phyloP scores from a whole-genome alignment of 2,113 vertebrate species.

The Ceyx cyanopectus region DNA sequence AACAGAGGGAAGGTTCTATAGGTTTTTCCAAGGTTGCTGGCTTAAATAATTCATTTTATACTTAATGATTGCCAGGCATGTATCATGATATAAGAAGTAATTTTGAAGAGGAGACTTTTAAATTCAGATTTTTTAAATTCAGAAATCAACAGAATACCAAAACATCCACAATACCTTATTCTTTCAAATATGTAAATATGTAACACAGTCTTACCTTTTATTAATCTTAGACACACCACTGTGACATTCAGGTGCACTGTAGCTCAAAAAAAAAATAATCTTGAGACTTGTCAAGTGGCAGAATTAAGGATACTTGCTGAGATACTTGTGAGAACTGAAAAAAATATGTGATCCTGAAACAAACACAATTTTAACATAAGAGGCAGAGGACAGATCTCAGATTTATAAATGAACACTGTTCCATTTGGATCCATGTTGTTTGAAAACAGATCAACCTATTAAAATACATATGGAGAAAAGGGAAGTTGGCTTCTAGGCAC shows the following conservation, averaged over 20 bases:
- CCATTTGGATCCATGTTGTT: neutral
- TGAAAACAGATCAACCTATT: neutral
- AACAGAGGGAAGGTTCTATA: neutral
- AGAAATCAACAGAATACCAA: neutral
- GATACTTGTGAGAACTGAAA: neutral
- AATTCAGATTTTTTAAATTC: neutral
- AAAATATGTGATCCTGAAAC: neutral
- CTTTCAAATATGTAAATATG: neutral
- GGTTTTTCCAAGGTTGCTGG: neutral
- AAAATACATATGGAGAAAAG: neutral
- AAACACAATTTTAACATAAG: neutral
- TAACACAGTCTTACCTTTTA: neutral
- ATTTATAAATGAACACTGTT: neutral
- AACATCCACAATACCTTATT: neutral
- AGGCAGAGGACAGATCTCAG: neutral
- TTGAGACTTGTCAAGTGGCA: neutral
- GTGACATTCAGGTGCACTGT: neutral
- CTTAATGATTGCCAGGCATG: conserved; percentile 27
- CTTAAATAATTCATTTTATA: conserved; percentile 16
- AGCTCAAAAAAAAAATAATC: neutral
- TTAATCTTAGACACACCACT: neutral
- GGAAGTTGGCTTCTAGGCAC: neutral
- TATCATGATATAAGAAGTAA: neutral
- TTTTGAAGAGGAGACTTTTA: neutral
- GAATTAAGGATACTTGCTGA: neutral